Evolutionary conservation across 2,888 invertebrate species (phyloP).

Genomic region (Synanthedon formicaeformis): DNA sequence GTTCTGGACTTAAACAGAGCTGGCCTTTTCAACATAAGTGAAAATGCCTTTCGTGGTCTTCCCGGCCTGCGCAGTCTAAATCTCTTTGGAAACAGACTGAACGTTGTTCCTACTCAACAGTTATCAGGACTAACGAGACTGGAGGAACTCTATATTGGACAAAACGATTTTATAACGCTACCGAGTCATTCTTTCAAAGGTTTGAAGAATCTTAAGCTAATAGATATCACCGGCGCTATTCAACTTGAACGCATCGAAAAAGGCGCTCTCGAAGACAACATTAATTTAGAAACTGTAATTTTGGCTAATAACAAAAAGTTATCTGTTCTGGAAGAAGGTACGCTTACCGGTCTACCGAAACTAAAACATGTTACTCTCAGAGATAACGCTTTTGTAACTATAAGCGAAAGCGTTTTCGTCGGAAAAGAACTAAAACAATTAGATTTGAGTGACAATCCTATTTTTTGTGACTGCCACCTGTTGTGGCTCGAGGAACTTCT

Average conservation of each 20-base stretch:
- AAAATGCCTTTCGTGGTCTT: slow-evolving; percentile 80
- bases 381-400: slow-evolving; percentile 80
- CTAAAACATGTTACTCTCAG: slow-evolving; percentile 80
- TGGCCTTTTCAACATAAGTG: slow-evolving; percentile 82
- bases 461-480: slow-evolving; percentile 83
- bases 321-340: slow-evolving; percentile 78
- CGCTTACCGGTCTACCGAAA: slow-evolving; percentile 83
- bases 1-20: slow-evolving; percentile 85
- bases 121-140: slow-evolving; percentile 77
- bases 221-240: slow-evolving; percentile 84
- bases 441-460: slow-evolving; percentile 85
- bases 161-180: slow-evolving; percentile 81
- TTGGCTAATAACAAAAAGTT: slow-evolving; percentile 84
- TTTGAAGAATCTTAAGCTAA: slow-evolving; percentile 78
- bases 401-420: slow-evolving; percentile 83
- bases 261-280: slow-evolving; percentile 83
- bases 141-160: slow-evolving; percentile 85
- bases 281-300: slow-evolving; percentile 82
- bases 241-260: slow-evolving; percentile 79
- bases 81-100: slow-evolving; percentile 83
- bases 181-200: slow-evolving; percentile 82
- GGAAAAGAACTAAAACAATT: slow-evolving; percentile 82
- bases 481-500: slow-evolving; percentile 83
- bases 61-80: slow-evolving; percentile 81
- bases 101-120: slow-evolving; percentile 80